Percentiles rank a stretch among this genome's conserved stretches.
These are phyloP conservation scores for Rostratula benghalensis DNA, from an alignment of 2,113 vertebrate genomes.

Conservation along the genomic window DNA sequence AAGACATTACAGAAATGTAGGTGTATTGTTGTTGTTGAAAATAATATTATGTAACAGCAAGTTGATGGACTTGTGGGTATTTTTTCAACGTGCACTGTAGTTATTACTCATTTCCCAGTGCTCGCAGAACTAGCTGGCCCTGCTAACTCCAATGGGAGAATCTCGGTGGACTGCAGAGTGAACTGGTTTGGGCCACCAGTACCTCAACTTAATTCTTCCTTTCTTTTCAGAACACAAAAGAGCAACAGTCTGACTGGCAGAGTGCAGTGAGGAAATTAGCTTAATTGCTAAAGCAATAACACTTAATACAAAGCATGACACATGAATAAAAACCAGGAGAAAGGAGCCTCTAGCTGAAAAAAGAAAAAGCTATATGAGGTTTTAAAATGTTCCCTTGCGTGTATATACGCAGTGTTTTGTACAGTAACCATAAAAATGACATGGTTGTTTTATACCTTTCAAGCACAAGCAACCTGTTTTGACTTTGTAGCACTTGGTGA, in stretches of 20 bases:
- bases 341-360: neutral
- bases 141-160: neutral
- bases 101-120: neutral
- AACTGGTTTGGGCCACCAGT: neutral
- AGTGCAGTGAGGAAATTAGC: slow-evolving; percentile 34
- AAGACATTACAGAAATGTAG: slow-evolving; percentile 49
- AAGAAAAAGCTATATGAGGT: neutral
- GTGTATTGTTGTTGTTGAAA: slow-evolving; percentile 50
- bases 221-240: neutral
- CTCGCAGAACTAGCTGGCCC: neutral
- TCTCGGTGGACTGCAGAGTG: neutral
- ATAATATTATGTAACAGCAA: slow-evolving; percentile 46
- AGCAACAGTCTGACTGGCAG: neutral
- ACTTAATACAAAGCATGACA: slow-evolving; percentile 49
- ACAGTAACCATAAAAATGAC: slow-evolving; percentile 65
- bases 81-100: neutral
- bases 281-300: slow-evolving; percentile 46
- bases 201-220: neutral
- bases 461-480: slow-evolving; percentile 62
- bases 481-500: slow-evolving; percentile 56
- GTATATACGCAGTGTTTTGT: slow-evolving; percentile 53
- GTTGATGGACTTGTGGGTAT: neutral
- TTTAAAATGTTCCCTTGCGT: slow-evolving; percentile 33
- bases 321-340: slow-evolving; percentile 27
- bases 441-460: slow-evolving; percentile 62